These are phyloP conservation scores for Drosophila asahinai DNA, from an alignment of 1,140 invertebrate species.

Conservation along the genomic window DNA sequence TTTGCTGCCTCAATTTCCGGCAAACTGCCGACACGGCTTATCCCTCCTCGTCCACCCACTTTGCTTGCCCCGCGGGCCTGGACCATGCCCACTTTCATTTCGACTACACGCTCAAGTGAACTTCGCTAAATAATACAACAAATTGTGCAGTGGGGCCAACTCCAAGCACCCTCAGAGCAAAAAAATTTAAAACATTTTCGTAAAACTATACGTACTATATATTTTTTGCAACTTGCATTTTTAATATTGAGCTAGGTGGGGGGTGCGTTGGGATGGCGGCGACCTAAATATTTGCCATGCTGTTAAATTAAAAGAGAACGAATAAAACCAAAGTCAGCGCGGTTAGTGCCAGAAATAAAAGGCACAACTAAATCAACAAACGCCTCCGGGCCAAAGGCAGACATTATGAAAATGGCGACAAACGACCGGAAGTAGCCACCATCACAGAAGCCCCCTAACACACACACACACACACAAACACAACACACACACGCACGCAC, in stretches of 20 bases:
- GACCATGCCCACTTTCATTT: constrained; percentile 63
- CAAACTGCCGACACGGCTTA: constrained; percentile 69
- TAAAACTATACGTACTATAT: constrained; percentile 20
- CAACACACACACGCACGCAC: background rate
- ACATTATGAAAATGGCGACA: constrained; percentile 80
- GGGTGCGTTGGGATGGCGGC: constrained; percentile 8
- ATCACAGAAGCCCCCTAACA: constrained; percentile 31
- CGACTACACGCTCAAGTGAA: constrained; percentile 68
- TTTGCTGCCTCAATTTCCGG: constrained; percentile 67
- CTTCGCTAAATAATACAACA: constrained; percentile 68
- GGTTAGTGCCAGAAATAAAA: constrained; percentile 25
- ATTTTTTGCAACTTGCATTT: constrained; percentile 62
- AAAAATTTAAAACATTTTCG: constrained; percentile 45
- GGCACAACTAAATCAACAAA: constrained; percentile 73
- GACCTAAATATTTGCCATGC: constrained; percentile 77
- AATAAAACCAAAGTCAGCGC: constrained; percentile 42
- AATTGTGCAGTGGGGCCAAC: constrained; percentile 36
- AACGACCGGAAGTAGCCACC: constrained; percentile 74
- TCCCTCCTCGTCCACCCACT: constrained; percentile 32
- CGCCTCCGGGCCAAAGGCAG: constrained; percentile 52
- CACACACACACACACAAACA: constrained; percentile 10
- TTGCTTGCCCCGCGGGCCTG: constrained; percentile 22
- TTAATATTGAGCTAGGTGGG: constrained; percentile 55
- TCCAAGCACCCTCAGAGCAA: constrained; percentile 18
- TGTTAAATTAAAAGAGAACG: constrained; percentile 68